These are phyloP conservation scores for Spodoptera frugiperda DNA, from an alignment of 1,140 invertebrate genomes.

Conservation along the genomic window DNA sequence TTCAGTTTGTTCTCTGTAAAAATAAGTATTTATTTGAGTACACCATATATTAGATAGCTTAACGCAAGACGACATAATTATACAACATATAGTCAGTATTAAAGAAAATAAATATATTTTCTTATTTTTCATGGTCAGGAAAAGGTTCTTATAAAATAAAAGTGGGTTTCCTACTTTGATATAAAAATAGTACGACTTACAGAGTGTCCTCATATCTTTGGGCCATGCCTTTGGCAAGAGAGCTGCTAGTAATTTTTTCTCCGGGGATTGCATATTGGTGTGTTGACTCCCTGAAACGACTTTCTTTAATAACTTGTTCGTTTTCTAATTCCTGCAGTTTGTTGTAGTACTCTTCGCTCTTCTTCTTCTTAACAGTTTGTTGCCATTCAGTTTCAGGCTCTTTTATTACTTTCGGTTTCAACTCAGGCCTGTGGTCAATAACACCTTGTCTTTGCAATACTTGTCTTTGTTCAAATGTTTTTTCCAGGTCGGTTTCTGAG, in stretches of 20 bases:
- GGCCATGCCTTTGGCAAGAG: constrained; percentile 94
- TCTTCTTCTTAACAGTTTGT: constrained; percentile 92
- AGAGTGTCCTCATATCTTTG: constrained; percentile 93
- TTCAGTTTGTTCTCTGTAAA: constrained; percentile 87
- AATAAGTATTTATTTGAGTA: no score
- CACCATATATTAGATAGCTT: no score
- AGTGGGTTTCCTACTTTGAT: neutral
- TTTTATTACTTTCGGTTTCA: constrained; percentile 90
- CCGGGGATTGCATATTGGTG: constrained; percentile 95
- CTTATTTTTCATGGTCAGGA: neutral
- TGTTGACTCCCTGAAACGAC: constrained; percentile 90
- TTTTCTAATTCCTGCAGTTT: constrained; percentile 94
- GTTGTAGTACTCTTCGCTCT: constrained; percentile 93
- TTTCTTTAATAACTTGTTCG: constrained; percentile 93
- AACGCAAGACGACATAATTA: no score
- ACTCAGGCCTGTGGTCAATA: constrained; percentile 87
- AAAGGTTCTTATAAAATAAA: no score
- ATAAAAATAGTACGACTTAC: constrained; percentile 87
- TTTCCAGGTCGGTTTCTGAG: constrained; percentile 93
- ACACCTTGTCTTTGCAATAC: constrained; percentile 88
- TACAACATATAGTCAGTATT: no score
- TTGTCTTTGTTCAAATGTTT: constrained; percentile 94
- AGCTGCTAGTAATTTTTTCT: constrained; percentile 91
- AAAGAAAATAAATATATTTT: neutral
- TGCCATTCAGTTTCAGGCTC: constrained; percentile 94